phyloP scores from a whole-genome alignment of 2,888 invertebrate species.

The Selenia dentaria region DNA sequence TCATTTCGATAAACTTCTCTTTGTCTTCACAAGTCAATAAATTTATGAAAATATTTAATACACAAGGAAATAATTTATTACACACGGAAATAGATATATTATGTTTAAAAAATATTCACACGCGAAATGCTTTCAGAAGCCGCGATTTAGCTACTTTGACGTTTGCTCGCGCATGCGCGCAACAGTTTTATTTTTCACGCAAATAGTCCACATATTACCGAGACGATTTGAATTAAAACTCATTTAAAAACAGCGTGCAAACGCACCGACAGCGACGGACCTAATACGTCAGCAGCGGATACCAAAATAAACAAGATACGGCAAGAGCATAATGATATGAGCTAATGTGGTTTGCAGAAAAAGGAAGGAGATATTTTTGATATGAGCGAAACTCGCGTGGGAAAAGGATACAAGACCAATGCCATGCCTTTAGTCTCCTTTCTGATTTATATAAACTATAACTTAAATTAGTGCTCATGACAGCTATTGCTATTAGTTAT shows the following conservation, averaged over 20 bases:
- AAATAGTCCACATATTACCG: neutral
- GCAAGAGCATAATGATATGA: conserved; percentile 1
- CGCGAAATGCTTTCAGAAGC: conserved; percentile 9
- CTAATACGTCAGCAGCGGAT: conserved; percentile 20
- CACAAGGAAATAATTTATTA: neutral
- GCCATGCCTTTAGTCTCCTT: neutral
- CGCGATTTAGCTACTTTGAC: conserved; percentile 18
- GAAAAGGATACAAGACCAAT: conserved; percentile 20
- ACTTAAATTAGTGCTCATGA: too few species aligned
- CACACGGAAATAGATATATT: too few species aligned
- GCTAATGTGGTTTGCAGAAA: conserved; percentile 4
- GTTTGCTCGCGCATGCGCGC: conserved; percentile 27
- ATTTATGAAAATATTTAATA: neutral
- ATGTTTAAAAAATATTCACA: conserved; percentile 8
- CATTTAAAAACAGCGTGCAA: conserved; percentile 11
- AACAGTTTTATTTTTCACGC: conserved; percentile 1
- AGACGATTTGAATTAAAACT: conserved; percentile 1
- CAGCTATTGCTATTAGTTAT: too few species aligned
- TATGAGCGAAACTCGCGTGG: conserved; percentile 5
- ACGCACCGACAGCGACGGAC: conserved; percentile 15
- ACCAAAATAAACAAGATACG: conserved; percentile 28
- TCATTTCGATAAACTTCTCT: conserved; percentile 50
- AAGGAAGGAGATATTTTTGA: conserved; percentile 5
- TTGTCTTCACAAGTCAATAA: conserved; percentile 33
- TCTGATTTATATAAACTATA: too few species aligned